Evolutionary conservation across 2,888 invertebrate species (phyloP).

Genomic region (Zhengitettix transpicula): DNA sequence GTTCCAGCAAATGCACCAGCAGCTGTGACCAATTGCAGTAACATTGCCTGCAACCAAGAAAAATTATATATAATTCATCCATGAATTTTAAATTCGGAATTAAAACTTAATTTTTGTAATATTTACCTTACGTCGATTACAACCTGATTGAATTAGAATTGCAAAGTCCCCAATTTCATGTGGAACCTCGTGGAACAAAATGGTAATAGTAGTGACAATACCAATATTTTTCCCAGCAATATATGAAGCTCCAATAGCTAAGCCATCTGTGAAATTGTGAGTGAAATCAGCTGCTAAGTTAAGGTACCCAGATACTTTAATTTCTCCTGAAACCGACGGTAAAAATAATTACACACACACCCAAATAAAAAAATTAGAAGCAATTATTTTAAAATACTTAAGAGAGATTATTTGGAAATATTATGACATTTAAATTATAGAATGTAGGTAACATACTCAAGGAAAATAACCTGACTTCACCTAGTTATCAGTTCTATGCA

Average conservation of each 20-base stretch:
- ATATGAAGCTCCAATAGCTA: slow-evolving; percentile 96
- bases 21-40: slow-evolving; percentile 85
- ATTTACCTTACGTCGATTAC: slow-evolving; percentile 64
- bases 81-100: too few relatives aligned
- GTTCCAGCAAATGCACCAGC: slow-evolving; percentile 90
- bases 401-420: too few relatives aligned
- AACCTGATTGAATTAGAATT: slow-evolving; percentile 93
- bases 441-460: too few relatives aligned
- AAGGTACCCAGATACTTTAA: slow-evolving; percentile 80
- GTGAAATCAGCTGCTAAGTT: slow-evolving; percentile 96
- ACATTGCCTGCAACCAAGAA: slow-evolving; percentile 53
- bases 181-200: slow-evolving; percentile 94
- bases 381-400: too few relatives aligned
- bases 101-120: slow-evolving; percentile 2
- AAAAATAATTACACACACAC: too few relatives aligned
- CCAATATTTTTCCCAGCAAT: slow-evolving; percentile 79
- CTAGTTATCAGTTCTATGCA: too few relatives aligned
- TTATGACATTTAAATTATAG: too few relatives aligned
- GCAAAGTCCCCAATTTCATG: slow-evolving; percentile 99
- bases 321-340: slow-evolving; percentile 25
- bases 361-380: too few relatives aligned
- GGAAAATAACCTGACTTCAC: too few relatives aligned
- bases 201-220: slow-evolving; percentile 83
- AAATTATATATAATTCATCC: too few relatives aligned
- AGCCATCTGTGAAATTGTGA: slow-evolving; percentile 98